Evolutionary conservation across 2,888 invertebrate species (phyloP), one percentile per base, ranked within the genome.

Genomic region (Acronicta leporina): DNA sequence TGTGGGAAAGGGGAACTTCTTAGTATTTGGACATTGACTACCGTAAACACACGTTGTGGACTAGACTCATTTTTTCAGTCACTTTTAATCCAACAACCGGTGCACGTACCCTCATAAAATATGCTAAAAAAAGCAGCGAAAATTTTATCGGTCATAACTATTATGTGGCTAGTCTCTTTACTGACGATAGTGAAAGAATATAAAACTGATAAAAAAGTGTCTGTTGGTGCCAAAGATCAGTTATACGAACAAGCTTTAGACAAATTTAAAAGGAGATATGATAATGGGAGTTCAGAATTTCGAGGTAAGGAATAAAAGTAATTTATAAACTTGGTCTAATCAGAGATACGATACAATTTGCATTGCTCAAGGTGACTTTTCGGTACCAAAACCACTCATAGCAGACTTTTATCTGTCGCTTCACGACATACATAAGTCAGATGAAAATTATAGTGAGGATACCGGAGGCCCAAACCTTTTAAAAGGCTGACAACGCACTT

Each of bases 161-260:
- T 80, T 0, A 74, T 89, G 57, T 90, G 88, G 89, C 10, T 83
- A 5, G 78, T 86, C 10, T 83, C 86, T 0, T 63, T 87, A 25
- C 42, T 87, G 13, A 80, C 84, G 2, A 77, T 89, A 15, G 45
- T 81, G 2, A 81, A 65, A 15, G 80, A 88, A 49, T 80, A 49
- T 79, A 33, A 73, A 66, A 20, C 64, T 35, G 1, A 65, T 57
- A 5, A 70, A 56, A 41, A 65, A 67, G 42, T 55, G 64, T 16
- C n/a, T 72, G 6, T 45, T 66, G 1, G 50, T 57, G 38, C 63
- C 74, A 14, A 61, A 41, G 43, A 72, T 16, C 47, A 65, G 16
- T 47, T 65, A 9, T 83, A 80, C 53, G 79, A 84, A 20, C 44
- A 66, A 8, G 77, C 78, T 11, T 76, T 85, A 33, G 54, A 76